Base-by-base conservation (phyloP, 1,140 invertebrate species). In the Hirudo medicinalis region DNA sequence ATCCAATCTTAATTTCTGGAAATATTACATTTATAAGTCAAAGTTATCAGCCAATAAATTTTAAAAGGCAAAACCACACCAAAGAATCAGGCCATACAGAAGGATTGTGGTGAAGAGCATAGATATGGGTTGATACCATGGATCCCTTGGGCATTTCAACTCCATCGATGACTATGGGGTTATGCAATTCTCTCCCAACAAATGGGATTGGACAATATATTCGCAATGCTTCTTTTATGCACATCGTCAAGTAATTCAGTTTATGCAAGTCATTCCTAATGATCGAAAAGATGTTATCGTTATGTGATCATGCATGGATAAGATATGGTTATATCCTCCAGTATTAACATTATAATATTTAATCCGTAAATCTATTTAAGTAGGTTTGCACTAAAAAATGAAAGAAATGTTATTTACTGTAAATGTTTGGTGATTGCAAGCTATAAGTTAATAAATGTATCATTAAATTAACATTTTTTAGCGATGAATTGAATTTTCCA, bases 181-280 rank as follows among this genome's bases (percentile, higher is more conserved):
- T 83, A 67, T 87, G 87, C 2, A 89, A 77, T 73, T 87, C 81
- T 75, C 90, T 83, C 0, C 87, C 88, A 75, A 92, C 89, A 25
- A 88, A 80, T 0, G 90, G 89, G 20, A 83, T 78, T 0, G 83
- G 79, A 32, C 79, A 76, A 70, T 78, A 79, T 19, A 82, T 69
- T 43, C 82, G 76, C 66, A 82, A 75, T 0, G 80, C 74, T 73
- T 84, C 83, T 71, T 82, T 81, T 25, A 84, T 74, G 19, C 79
- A 80, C 49, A 76, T 75, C 43, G 80, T 78, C 67, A 83, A 66
- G 69, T 81, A 83, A n/a, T 77, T 75, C 36, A 83, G 68, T 40
- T 81, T 77, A 3, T 67, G 49, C 43, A 80, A 4, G 72, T 78
- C 77, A 2, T 76, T 73, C 75, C 77, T 78, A 5, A 20, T 8